Conservation (phyloP, 2,113 vertebrate species). For the Limanda limanda region DNA sequence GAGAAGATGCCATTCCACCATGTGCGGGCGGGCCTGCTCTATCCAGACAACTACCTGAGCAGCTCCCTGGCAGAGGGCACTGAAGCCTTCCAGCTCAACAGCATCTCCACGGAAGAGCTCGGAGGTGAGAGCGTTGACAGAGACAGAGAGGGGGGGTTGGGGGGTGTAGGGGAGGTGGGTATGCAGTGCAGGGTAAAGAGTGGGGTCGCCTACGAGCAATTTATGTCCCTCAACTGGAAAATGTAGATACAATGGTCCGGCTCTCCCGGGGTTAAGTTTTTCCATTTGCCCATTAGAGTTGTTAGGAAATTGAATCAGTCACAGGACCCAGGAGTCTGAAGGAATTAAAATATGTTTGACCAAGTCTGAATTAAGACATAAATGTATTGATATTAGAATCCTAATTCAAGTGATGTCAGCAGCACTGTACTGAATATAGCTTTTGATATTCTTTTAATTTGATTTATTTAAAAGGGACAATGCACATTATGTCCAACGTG, state of each 20-base stretch:
- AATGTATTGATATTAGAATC: slow-evolving; percentile 14
- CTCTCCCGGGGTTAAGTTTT: slow-evolving; percentile 52
- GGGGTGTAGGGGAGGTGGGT: background rate
- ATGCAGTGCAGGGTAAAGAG: slow-evolving; percentile 28
- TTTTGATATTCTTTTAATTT: background rate
- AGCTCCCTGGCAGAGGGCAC: slow-evolving; percentile 92
- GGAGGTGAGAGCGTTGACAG: slow-evolving; percentile 86
- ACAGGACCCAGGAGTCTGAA: slow-evolving; percentile 21
- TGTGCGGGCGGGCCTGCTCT: slow-evolving; percentile 95
- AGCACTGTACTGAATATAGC: background rate
- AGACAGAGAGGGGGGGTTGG: background rate
- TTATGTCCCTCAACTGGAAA: slow-evolving; percentile 59
- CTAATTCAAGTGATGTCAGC: slow-evolving; percentile 3
- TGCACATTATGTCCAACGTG: too few species aligned
- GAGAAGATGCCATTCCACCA: slow-evolving; percentile 99
- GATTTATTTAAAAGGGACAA: too few species aligned
- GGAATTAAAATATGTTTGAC: slow-evolving; percentile 20
- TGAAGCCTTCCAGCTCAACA: slow-evolving; percentile 94
- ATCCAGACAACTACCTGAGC: slow-evolving; percentile 98
- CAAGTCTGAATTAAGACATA: background rate
- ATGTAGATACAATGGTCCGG: slow-evolving; percentile 47
- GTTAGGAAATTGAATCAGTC: slow-evolving; percentile 58
- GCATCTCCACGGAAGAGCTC: slow-evolving; percentile 96
- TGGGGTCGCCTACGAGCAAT: slow-evolving; percentile 46
- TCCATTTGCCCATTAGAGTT: slow-evolving; percentile 56